A percentile compares a stretch with the other conserved stretches of the same genome.
Conservation (phyloP, 2,888 invertebrate species). For the Gryllus longicercus region DNA sequence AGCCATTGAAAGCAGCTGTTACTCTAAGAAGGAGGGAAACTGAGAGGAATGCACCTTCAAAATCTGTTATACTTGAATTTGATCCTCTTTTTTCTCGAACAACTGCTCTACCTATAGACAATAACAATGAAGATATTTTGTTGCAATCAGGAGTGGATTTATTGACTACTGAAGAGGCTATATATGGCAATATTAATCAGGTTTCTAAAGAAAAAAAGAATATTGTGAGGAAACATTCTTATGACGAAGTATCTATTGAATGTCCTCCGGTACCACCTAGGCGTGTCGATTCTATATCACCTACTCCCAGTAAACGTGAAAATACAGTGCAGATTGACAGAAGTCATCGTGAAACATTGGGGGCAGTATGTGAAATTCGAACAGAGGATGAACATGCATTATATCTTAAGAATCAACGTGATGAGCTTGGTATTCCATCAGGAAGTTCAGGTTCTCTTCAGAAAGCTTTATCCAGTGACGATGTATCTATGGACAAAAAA, state of each 20-base stretch:
- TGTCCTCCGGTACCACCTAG: constrained; percentile 60
- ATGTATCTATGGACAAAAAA: not conserved
- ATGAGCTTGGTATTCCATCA: constrained; percentile 39
- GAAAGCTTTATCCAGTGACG: not conserved
- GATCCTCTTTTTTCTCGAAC: constrained; percentile 53
- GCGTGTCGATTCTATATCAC: constrained; percentile 60
- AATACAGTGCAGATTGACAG: too few species aligned
- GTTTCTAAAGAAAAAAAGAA: constrained; percentile 42
- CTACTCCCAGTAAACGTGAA: not conserved
- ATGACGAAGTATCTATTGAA: constrained; percentile 47
- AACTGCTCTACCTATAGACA: not conserved
- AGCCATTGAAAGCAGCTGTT: constrained; percentile 20
- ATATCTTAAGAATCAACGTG: constrained; percentile 32
- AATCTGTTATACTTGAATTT: constrained; percentile 66
- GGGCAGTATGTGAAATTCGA: constrained; percentile 33
- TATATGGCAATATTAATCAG: constrained; percentile 37
- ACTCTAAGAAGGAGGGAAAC: constrained; percentile 35
- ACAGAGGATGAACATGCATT: constrained; percentile 35
- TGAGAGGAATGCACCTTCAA: constrained; percentile 36
- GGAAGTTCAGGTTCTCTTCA: constrained; percentile 42
- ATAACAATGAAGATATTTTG: not conserved
- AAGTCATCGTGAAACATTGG: too few species aligned
- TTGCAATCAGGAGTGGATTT: not conserved
- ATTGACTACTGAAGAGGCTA: constrained; percentile 24
- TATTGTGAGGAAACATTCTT: constrained; percentile 47